Conservation (phyloP, 2,888 invertebrate species). For the Tenodera sinensis region DNA sequence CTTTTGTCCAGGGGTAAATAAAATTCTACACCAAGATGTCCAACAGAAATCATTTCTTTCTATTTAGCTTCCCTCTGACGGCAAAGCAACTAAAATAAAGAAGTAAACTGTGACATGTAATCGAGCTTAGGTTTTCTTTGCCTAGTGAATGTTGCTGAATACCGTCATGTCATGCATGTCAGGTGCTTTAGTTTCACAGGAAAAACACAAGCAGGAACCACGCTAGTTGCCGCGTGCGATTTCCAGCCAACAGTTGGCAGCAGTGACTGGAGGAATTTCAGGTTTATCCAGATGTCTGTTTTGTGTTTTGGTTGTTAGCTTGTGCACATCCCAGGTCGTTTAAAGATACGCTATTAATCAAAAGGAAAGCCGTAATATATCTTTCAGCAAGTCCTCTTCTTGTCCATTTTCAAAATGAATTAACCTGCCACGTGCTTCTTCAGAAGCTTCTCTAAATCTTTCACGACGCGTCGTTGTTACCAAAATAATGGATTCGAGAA, state of each 20-base stretch:
- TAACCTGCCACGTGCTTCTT: neutral
- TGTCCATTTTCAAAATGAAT: neutral
- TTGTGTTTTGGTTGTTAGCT: neutral
- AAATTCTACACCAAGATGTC: no score
- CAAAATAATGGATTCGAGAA: no score
- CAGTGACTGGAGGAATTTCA: neutral
- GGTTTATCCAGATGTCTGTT: neutral
- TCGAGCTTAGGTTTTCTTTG: no score
- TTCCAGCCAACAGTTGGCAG: neutral
- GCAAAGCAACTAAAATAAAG: no score
- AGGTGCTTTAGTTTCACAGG: no score
- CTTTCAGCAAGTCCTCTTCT: neutral
- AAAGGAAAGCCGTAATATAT: neutral
- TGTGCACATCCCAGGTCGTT: neutral
- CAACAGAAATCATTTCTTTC: no score
- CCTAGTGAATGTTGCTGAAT: no score
- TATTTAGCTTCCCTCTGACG: no score
- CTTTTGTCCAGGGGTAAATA: no score
- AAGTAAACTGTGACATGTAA: no score
- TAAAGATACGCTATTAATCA: neutral
- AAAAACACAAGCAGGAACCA: neutral
- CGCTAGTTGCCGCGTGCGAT: neutral
- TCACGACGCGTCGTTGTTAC: constrained; percentile 28
- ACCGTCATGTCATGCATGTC: no score
- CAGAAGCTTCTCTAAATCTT: constrained; percentile 19